Conservation (phyloP, 2,797 vertebrate species). For the Lophius americanus region DNA sequence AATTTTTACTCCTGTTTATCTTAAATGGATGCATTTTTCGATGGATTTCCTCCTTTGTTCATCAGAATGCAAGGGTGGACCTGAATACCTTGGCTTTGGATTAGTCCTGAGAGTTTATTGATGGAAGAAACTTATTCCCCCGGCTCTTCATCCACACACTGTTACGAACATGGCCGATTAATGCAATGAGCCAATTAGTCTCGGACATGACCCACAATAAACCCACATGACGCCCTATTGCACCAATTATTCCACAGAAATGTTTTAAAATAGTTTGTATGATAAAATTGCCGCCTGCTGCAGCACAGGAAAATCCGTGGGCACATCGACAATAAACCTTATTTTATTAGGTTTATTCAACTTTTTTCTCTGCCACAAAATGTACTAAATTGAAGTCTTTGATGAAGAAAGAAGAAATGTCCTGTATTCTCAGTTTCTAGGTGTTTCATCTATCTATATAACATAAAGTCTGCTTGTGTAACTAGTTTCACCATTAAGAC, state of each 20-base stretch:
- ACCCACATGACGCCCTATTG: conserved; percentile 2
- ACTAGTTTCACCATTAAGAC: no score
- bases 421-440: no score
- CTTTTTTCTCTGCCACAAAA: conserved; percentile 21
- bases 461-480: no score
- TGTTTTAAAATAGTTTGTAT: conserved; percentile 11
- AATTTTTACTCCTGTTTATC: conserved; percentile 1
- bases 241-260: conserved; percentile 19
- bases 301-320: conserved; percentile 3
- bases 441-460: no score
- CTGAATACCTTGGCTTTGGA: conserved; percentile 28
- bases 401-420: neutral
- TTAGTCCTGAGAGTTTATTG: conserved; percentile 57
- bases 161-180: conserved; percentile 50
- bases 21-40: conserved; percentile 9
- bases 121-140: conserved; percentile 36
- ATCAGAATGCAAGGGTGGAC: conserved; percentile 1
- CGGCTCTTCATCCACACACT: conserved; percentile 37
- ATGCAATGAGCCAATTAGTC: conserved; percentile 46
- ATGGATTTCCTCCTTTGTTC: conserved; percentile 6
- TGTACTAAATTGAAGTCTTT: neutral
- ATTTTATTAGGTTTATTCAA: conserved; percentile 19
- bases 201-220: conserved; percentile 26
- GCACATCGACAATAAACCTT: conserved; percentile 4
- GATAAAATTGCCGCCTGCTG: neutral